These are phyloP conservation scores for Rhinopithecus roxellana DNA, from an alignment of 2,113 vertebrate species.

Conservation along the genomic window DNA sequence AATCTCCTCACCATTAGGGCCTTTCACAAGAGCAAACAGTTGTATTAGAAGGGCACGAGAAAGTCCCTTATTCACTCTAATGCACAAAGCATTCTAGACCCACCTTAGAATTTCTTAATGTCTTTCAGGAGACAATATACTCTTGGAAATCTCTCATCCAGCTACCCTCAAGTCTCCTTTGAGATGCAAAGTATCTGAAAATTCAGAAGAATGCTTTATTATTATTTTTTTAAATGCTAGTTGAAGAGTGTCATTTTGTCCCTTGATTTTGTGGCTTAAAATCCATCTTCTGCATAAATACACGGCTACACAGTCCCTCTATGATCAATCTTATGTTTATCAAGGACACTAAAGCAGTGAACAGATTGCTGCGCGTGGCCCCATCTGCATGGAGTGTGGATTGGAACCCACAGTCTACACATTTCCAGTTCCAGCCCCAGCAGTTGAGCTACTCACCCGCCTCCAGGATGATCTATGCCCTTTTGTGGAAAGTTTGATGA, in stretches of 20 bases:
- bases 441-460: not conserved
- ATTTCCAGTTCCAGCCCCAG: not conserved
- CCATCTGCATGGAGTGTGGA: not conserved
- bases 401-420: conserved; percentile 19
- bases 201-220: not conserved
- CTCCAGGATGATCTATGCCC: conserved; percentile 35
- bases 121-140: not conserved
- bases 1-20: not conserved
- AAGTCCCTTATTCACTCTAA: not conserved
- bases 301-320: not conserved
- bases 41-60: conserved; percentile 6
- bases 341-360: not conserved
- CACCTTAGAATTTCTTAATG: not conserved
- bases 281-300: not conserved
- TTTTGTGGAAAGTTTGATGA: conserved; percentile 63
- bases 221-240: not conserved
- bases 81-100: not conserved
- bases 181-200: conserved; percentile 28
- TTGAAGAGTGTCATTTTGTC: not conserved
- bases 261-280: not conserved
- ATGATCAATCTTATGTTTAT: not conserved
- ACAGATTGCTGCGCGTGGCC: not conserved
- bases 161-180: not conserved
- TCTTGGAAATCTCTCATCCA: not conserved
- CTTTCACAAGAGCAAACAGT: not conserved